These are phyloP conservation scores for Emmelina monodactyla DNA, from an alignment of 2,888 invertebrate genomes.

Conservation along the genomic window DNA sequence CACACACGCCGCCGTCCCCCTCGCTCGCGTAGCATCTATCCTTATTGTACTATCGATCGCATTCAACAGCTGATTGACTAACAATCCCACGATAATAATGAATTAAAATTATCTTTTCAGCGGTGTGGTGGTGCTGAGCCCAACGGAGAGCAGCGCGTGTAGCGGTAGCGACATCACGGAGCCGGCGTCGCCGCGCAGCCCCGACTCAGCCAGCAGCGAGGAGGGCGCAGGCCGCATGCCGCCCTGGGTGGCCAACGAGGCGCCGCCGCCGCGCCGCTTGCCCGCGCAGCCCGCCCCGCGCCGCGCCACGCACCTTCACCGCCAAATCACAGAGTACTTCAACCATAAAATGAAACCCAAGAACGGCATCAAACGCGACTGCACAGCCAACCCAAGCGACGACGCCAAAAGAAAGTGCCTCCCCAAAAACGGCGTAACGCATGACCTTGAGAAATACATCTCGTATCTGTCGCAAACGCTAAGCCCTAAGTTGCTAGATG, in stretches of 20 bases:
- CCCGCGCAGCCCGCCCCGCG: slow-evolving; percentile 43
- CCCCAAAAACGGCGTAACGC: slow-evolving; percentile 51
- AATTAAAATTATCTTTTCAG: slow-evolving; percentile 62
- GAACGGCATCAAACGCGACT: slow-evolving; percentile 57
- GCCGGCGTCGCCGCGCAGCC: slow-evolving; percentile 85
- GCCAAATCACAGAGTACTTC: slow-evolving; percentile 86
- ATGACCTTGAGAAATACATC: slow-evolving; percentile 58
- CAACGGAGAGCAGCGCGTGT: slow-evolving; percentile 75
- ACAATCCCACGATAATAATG: not conserved
- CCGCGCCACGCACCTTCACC: slow-evolving; percentile 62
- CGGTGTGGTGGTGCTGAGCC: slow-evolving; percentile 84
- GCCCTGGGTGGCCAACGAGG: slow-evolving; percentile 59
- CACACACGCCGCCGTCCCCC: slow-evolving; percentile 22
- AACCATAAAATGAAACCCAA: slow-evolving; percentile 83
- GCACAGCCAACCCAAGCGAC: slow-evolving; percentile 26
- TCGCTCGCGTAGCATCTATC: slow-evolving; percentile 24
- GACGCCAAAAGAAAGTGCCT: slow-evolving; percentile 55
- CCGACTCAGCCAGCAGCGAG: slow-evolving; percentile 64
- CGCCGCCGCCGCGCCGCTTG: slow-evolving; percentile 52
- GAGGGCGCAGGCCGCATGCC: slow-evolving; percentile 57
- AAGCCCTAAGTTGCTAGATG: slow-evolving; percentile 53
- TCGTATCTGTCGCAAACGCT: slow-evolving; percentile 57
- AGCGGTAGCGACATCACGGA: slow-evolving; percentile 84
- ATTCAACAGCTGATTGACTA: slow-evolving; percentile 52
- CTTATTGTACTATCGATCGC: slow-evolving; percentile 35